phyloP scores from a whole-genome alignment of 1,140 invertebrate genomes.

The Ips nitidus region DNA sequence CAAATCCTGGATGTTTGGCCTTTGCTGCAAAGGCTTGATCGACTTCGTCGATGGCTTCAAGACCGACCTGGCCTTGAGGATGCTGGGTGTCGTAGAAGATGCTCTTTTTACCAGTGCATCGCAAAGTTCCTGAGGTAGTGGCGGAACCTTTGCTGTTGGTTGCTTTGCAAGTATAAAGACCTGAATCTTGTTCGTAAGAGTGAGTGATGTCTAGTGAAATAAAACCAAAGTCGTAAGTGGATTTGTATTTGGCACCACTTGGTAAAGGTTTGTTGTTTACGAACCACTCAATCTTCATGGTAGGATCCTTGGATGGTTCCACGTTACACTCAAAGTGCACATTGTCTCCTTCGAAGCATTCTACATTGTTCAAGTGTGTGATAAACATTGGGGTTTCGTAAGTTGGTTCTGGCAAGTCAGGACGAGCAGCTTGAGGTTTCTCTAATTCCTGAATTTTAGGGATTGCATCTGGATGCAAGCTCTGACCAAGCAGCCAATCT shows the following conservation, averaged over 20 bases:
- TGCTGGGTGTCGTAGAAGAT: constrained; percentile 87
- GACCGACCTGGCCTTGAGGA: constrained; percentile 82
- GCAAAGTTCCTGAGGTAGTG: constrained; percentile 84
- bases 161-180: constrained; percentile 88
- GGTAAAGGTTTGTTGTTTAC: constrained; percentile 81
- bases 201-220: constrained; percentile 81
- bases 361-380: constrained; percentile 86
- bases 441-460: constrained; percentile 85
- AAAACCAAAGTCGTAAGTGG: constrained; percentile 87
- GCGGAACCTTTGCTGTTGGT: constrained; percentile 87
- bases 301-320: constrained; percentile 92
- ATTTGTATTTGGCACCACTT: constrained; percentile 77
- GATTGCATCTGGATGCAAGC: constrained; percentile 88
- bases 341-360: constrained; percentile 86
- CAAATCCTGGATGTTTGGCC: constrained; percentile 62
- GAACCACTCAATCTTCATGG: constrained; percentile 91
- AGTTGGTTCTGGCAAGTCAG: constrained; percentile 69
- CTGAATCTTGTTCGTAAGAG: constrained; percentile 84
- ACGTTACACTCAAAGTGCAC: constrained; percentile 95
- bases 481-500: constrained; percentile 84
- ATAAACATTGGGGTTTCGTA: constrained; percentile 89
- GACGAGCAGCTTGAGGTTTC: constrained; percentile 65
- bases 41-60: constrained; percentile 83
- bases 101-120: constrained; percentile 74
- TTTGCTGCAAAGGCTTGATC: constrained; percentile 76